Conservation (phyloP, 2,797 vertebrate genomes). For the Arvicola amphibius region DNA sequence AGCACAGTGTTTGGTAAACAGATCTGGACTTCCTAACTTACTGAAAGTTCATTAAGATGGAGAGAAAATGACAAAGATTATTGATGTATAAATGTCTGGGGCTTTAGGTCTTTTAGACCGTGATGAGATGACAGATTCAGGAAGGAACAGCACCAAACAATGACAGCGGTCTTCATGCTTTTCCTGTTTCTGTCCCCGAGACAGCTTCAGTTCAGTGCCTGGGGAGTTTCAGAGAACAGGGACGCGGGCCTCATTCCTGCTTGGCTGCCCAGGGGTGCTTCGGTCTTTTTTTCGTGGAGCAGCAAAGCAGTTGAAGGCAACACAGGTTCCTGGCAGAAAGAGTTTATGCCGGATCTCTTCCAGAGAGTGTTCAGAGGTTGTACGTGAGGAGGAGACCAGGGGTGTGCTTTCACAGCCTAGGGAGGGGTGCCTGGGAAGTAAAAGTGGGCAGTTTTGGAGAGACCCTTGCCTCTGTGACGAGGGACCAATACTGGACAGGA, state of each 20-base stretch:
- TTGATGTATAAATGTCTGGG: not conserved
- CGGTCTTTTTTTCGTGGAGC: not conserved
- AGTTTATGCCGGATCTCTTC: not conserved
- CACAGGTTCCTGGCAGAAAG: not conserved
- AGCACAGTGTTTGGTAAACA: not conserved
- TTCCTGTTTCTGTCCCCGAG: not conserved
- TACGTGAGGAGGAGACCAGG: not conserved
- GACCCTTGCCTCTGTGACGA: not conserved
- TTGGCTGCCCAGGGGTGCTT: not conserved
- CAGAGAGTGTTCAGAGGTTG: not conserved
- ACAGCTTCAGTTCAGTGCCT: not conserved
- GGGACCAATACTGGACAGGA: not conserved
- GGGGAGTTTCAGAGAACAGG: not conserved
- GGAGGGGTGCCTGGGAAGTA: not conserved
- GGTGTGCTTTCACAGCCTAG: not conserved
- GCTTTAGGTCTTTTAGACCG: not conserved
- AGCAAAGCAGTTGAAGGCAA: not conserved
- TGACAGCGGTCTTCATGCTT: not conserved
- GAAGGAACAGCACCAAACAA: not conserved
- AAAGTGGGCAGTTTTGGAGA: not conserved
- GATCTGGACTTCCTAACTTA: conserved; percentile 27
- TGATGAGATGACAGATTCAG: not conserved
- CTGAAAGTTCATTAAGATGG: not conserved
- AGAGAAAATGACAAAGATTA: not conserved
- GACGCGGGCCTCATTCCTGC: not conserved